These are phyloP conservation scores for Rhopalosiphum nymphaeae DNA, from an alignment of 2,888 invertebrate genomes.

Conservation along the genomic window DNA sequence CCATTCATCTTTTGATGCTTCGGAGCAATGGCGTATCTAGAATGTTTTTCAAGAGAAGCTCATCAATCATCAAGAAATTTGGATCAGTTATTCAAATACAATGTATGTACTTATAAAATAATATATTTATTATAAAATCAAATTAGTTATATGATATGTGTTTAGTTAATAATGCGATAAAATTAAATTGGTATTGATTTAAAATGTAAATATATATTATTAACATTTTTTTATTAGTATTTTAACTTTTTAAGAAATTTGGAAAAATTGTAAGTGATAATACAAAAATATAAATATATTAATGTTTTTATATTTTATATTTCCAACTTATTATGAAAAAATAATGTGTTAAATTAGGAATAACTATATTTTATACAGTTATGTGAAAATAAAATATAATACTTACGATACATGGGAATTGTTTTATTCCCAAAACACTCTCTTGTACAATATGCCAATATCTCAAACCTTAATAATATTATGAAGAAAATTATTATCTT, in stretches of 20 bases:
- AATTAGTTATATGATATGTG: background rate
- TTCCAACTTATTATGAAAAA: background rate
- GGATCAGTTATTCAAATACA: background rate
- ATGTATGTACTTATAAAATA: background rate
- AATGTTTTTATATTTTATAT: background rate
- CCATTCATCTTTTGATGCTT: background rate
- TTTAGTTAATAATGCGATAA: background rate
- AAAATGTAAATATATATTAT: background rate
- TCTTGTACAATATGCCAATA: background rate
- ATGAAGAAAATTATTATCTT: background rate
- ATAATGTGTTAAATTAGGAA: background rate
- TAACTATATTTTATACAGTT: background rate
- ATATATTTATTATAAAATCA: background rate
- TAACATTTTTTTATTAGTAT: background rate
- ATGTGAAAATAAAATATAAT: background rate
- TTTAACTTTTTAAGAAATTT: background rate
- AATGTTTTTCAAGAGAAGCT: background rate
- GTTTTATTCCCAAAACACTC: too few relatives aligned
- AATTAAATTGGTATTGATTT: background rate
- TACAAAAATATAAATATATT: background rate
- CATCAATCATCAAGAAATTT: background rate
- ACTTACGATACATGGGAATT: background rate
- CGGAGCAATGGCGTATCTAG: background rate
- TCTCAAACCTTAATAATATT: background rate
- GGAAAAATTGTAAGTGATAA: background rate